Evolutionary conservation across 1,140 invertebrate species (phyloP).

Genomic region (Bombus cullumanus): DNA sequence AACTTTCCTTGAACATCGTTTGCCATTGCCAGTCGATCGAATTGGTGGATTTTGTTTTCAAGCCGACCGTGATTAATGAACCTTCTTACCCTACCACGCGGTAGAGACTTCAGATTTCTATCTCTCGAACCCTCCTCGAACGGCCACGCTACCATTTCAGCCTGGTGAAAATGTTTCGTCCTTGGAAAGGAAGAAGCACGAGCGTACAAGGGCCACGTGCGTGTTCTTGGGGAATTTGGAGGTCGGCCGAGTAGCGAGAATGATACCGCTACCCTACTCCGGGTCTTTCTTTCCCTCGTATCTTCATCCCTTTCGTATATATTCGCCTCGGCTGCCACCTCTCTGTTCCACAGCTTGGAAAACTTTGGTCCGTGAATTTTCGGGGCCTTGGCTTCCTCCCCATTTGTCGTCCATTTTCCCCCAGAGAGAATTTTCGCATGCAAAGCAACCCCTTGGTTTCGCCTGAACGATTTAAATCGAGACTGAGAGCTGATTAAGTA

Average conservation of each 20-base stretch:
- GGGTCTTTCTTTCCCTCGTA: background rate
- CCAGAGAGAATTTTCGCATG: background rate
- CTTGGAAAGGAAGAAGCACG: slow-evolving; percentile 45
- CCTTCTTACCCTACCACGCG: background rate
- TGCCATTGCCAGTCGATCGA: background rate
- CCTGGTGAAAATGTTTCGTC: slow-evolving; percentile 47
- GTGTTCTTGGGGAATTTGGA: slow-evolving; percentile 64
- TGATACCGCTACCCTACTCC: slow-evolving; percentile 24
- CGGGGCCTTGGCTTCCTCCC: background rate
- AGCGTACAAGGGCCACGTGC: slow-evolving; percentile 53
- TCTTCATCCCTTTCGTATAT: background rate
- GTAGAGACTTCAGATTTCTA: slow-evolving; percentile 45
- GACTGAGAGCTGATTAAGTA: background rate
- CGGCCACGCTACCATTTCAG: background rate
- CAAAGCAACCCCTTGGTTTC: background rate
- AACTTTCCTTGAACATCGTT: background rate
- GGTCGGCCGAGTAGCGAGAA: slow-evolving; percentile 55
- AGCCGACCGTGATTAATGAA: slow-evolving; percentile 35
- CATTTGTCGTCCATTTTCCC: background rate
- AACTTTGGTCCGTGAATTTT: slow-evolving; percentile 43
- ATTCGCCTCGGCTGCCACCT: too few species aligned
- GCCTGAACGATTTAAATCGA: background rate
- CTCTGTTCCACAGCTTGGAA: background rate
- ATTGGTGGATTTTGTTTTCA: background rate
- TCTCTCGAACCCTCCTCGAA: slow-evolving; percentile 16